phyloP scores from a whole-genome alignment of 2,888 invertebrate species.

The Scaptomyza polygonia region DNA sequence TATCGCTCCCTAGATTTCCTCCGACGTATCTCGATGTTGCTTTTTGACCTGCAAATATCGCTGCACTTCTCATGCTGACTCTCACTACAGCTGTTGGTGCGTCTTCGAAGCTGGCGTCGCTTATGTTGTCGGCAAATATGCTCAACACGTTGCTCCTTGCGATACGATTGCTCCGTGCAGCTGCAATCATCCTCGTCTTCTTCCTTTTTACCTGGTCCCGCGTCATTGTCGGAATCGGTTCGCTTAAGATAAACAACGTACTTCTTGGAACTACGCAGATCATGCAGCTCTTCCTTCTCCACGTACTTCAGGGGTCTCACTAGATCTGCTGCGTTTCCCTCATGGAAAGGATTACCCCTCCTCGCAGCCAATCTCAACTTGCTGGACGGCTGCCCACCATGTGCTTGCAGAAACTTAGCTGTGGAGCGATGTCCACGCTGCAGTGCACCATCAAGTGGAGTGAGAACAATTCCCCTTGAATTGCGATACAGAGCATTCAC shows the following conservation, averaged over 20 bases:
- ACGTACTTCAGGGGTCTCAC: conserved; percentile 83
- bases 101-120: conserved; percentile 77
- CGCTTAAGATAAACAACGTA: conserved; percentile 82
- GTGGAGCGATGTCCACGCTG: conserved; percentile 94
- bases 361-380: conserved; percentile 85
- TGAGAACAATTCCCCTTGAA: conserved; percentile 92
- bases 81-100: conserved; percentile 84
- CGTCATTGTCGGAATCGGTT: conserved; percentile 79
- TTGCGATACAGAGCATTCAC: conserved; percentile 93
- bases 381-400: conserved; percentile 93
- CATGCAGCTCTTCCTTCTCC: conserved; percentile 83
- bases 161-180: conserved; percentile 81
- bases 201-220: conserved; percentile 17
- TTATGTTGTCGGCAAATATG: conserved; percentile 81
- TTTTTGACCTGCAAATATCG: conserved; percentile 84
- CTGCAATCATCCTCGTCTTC: conserved; percentile 65
- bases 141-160: conserved; percentile 77
- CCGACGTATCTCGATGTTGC: conserved; percentile 83
- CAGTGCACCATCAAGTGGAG: conserved; percentile 95
- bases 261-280: conserved; percentile 81
- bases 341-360: conserved; percentile 82
- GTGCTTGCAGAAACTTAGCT: conserved; percentile 95
- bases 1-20: conserved; percentile 78
- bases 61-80: conserved; percentile 73
- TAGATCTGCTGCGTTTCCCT: conserved; percentile 74